Evolutionary conservation across 1,140 invertebrate genomes (phyloP).

Genomic region (Triops longicaudatus): DNA sequence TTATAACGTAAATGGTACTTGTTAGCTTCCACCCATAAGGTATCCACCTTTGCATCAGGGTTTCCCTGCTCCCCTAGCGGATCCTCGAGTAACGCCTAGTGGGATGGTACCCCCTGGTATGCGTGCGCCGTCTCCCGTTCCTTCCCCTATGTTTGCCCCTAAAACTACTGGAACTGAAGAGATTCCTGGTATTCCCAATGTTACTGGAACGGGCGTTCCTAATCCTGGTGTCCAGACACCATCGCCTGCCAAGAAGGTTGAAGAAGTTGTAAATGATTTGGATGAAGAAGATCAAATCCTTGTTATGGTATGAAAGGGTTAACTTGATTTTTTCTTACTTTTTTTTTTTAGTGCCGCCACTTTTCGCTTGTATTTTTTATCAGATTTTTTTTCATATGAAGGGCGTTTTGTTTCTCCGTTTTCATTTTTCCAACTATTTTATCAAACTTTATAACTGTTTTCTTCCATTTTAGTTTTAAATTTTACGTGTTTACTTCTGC

Average conservation of each 20-base stretch:
- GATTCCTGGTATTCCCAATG: neutral
- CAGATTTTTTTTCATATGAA: too few relatives aligned
- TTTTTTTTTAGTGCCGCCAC: too few relatives aligned
- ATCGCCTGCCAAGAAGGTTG: neutral
- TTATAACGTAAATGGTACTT: neutral
- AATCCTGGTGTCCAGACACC: neutral
- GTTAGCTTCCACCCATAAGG: neutral
- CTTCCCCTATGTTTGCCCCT: neutral
- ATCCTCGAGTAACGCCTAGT: neutral
- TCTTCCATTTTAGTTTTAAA: too few relatives aligned
- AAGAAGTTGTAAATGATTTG: neutral
- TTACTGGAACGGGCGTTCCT: neutral
- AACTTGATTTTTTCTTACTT: too few relatives aligned
- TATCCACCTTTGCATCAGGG: neutral
- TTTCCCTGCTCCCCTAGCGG: neutral
- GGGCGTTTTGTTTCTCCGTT: too few relatives aligned
- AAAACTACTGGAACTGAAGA: neutral
- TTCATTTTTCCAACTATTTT: too few relatives aligned
- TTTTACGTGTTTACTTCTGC: too few relatives aligned
- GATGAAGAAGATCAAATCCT: constrained; percentile 3
- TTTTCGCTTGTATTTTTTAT: too few relatives aligned
- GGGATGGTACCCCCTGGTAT: neutral
- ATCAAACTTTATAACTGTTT: too few relatives aligned
- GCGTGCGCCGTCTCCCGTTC: neutral
- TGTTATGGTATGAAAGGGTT: neutral